Evolutionary conservation across 2,113 vertebrate species (phyloP).

Genomic region (Perca fluviatilis): DNA sequence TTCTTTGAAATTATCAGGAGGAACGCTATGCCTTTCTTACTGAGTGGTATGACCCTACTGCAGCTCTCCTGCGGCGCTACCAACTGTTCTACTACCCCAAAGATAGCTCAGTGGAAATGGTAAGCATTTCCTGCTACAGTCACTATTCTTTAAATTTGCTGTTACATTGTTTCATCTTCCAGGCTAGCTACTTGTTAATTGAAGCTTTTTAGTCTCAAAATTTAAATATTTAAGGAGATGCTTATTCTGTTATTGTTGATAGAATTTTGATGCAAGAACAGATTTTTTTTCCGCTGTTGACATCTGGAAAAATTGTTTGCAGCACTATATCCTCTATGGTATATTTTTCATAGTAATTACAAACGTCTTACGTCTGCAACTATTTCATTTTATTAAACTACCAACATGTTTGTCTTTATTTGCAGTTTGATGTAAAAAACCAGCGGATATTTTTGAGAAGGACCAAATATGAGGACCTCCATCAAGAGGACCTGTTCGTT

Average conservation of each 20-base stretch:
- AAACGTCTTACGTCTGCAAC: fast-evolving
- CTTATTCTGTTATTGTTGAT: too few relatives aligned
- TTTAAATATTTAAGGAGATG: too few relatives aligned
- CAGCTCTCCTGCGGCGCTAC: conserved; percentile 90
- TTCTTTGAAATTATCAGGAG: conserved; percentile 74
- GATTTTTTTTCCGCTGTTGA: neutral
- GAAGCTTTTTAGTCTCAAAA: too few relatives aligned
- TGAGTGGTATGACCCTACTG: conserved; percentile 95
- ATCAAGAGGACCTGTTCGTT: conserved; percentile 91
- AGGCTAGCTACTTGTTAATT: too few relatives aligned
- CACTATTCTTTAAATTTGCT: neutral
- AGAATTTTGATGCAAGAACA: too few relatives aligned
- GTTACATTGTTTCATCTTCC: neutral
- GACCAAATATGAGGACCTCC: conserved; percentile 89
- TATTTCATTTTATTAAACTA: neutral
- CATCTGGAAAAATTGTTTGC: neutral
- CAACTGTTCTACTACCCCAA: conserved; percentile 94
- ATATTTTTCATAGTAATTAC: neutral
- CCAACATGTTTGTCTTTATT: conserved; percentile 28
- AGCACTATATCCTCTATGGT: neutral
- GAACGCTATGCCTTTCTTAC: conserved; percentile 93
- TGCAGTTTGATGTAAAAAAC: conserved; percentile 95
- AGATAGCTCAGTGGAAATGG: conserved; percentile 95
- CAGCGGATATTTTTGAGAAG: conserved; percentile 90
- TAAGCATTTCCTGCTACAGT: conserved; percentile 64